These are phyloP conservation scores for Volucella bombylans DNA, from an alignment of 2,888 invertebrate species.

Conservation along the genomic window DNA sequence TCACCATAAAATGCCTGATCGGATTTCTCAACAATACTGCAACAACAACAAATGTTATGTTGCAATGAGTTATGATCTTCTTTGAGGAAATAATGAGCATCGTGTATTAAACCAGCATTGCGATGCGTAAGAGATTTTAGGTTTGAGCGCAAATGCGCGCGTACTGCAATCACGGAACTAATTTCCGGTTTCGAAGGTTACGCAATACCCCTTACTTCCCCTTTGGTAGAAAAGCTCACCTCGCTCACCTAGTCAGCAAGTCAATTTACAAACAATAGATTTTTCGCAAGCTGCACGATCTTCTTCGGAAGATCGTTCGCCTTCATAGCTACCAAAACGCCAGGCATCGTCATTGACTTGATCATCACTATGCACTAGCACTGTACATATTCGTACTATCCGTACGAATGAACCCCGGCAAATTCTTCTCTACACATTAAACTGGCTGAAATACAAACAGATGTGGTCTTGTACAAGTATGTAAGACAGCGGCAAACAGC, in stretches of 20 bases:
- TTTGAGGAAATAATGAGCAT: constrained; percentile 39
- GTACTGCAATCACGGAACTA: constrained; percentile 60
- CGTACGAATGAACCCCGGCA: constrained; percentile 19
- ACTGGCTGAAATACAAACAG: constrained; percentile 11
- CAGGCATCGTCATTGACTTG: constrained; percentile 52
- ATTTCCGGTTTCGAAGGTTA: constrained; percentile 67
- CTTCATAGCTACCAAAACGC: constrained; percentile 28
- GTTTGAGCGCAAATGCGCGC: constrained; percentile 19
- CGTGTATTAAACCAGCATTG: constrained; percentile 1
- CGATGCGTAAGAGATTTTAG: constrained; percentile 4
- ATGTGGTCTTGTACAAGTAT: constrained; percentile 6
- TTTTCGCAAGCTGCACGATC: constrained; percentile 64
- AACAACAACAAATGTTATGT: background rate
- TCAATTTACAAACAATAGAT: constrained; percentile 63
- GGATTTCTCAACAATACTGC: constrained; percentile 6
- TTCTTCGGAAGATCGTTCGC: constrained; percentile 35
- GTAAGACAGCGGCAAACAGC: constrained; percentile 33
- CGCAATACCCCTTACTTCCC: constrained; percentile 26
- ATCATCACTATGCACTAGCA: constrained; percentile 29
- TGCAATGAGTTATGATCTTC: constrained; percentile 44
- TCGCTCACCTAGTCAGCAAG: constrained; percentile 20
- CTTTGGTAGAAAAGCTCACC: background rate
- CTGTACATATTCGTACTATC: constrained; percentile 18
- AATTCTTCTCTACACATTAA: constrained; percentile 33
- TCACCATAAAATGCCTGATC: constrained; percentile 26